Evolutionary conservation across 2,797 vertebrate species (phyloP).

Genomic region (Antennarius maculatus): DNA sequence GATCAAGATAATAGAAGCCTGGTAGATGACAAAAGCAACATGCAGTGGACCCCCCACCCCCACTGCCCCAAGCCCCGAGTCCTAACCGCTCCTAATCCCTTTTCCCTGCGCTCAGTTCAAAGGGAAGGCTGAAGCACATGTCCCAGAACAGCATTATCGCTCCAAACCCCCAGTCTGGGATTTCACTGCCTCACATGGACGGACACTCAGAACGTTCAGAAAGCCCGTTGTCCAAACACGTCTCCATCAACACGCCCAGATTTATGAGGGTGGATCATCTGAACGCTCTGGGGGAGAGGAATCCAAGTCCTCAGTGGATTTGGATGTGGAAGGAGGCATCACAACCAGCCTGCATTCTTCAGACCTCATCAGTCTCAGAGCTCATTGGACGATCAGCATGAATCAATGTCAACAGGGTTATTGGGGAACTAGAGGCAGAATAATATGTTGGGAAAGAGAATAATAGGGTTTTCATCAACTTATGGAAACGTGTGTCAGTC

Average conservation of each 20-base stretch:
- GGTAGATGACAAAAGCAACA: conserved; percentile 60
- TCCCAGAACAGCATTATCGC: conserved; percentile 66
- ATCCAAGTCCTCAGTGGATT: conserved; percentile 63
- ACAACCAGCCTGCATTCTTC: conserved; percentile 53
- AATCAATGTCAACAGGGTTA: conserved; percentile 50
- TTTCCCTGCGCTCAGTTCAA: conserved; percentile 70
- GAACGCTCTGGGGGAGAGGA: conserved; percentile 52
- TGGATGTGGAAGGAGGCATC: conserved; percentile 47
- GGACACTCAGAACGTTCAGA: conserved; percentile 54
- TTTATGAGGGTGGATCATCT: conserved; percentile 47
- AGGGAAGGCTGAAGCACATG: conserved; percentile 66
- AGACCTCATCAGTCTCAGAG: conserved; percentile 48
- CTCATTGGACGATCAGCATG: conserved; percentile 40
- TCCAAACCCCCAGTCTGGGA: conserved; percentile 68
- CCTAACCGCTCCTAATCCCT: conserved; percentile 66
- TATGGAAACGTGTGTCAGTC: background rate
- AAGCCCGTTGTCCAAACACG: conserved; percentile 70
- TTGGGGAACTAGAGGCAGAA: background rate
- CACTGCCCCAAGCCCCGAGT: conserved; percentile 32
- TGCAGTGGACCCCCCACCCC: conserved; percentile 18
- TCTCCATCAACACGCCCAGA: conserved; percentile 68
- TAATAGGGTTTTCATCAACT: too few species aligned
- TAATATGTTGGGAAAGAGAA: too few species aligned
- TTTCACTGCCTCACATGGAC: conserved; percentile 60
- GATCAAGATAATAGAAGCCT: conserved; percentile 52